A percentile compares a stretch with the other conserved stretches of the same genome.
phyloP scores from a whole-genome alignment of 2,113 vertebrate species.

The Columbina picui region DNA sequence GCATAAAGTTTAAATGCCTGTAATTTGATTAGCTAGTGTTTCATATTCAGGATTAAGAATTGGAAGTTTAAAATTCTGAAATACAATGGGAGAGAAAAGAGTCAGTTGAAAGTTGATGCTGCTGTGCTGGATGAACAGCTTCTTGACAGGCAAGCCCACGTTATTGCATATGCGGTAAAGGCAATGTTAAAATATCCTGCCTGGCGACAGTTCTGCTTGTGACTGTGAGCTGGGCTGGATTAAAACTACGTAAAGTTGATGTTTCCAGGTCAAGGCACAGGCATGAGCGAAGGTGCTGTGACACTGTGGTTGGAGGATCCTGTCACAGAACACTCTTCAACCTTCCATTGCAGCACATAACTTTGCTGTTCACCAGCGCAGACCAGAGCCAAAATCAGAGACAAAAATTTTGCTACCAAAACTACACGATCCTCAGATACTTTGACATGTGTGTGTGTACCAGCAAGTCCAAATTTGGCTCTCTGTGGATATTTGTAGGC shows the following conservation, averaged over 20 bases:
- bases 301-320: neutral
- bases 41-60: neutral
- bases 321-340: neutral
- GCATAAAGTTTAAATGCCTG: neutral
- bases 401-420: neutral
- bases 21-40: neutral
- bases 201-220: neutral
- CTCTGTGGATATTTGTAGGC: neutral
- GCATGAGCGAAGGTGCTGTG: neutral
- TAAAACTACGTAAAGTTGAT: neutral
- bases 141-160: neutral
- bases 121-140: neutral
- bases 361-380: neutral
- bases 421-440: rapidly evolving
- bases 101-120: neutral
- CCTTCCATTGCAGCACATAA: neutral
- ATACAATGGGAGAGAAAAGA: neutral
- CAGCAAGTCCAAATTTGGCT: neutral
- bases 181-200: neutral
- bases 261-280: conserved; percentile 28
- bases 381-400: neutral
- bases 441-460: rapidly evolving
- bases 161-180: neutral
- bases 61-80: neutral
- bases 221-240: neutral